Conservation (phyloP, 1,140 invertebrate genomes). For the Drosophila eugracilis region DNA sequence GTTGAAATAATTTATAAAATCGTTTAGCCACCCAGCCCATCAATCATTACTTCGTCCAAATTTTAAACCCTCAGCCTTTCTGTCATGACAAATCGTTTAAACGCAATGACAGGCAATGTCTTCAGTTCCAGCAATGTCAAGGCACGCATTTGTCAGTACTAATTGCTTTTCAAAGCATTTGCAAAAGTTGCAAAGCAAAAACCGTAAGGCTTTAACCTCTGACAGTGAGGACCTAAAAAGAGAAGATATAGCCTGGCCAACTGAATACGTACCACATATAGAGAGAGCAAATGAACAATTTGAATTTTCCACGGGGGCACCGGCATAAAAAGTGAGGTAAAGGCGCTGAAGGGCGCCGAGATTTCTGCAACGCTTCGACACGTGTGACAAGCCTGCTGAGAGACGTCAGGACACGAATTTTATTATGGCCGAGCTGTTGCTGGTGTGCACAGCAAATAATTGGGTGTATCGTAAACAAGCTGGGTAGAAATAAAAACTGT, state of each 20-base stretch:
- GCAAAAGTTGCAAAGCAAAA: conserved; percentile 26
- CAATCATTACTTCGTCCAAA: conserved; percentile 16
- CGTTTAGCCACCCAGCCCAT: neutral
- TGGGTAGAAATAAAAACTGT: too few species aligned
- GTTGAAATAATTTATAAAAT: neutral
- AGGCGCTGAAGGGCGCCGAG: conserved; percentile 14
- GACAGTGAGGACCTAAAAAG: conserved; percentile 4
- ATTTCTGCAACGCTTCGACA: conserved; percentile 58
- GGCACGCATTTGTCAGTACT: conserved; percentile 63
- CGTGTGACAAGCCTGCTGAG: conserved; percentile 52
- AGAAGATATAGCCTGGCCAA: conserved; percentile 8
- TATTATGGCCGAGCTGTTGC: conserved; percentile 30
- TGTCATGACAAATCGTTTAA: conserved; percentile 42
- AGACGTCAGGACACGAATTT: conserved; percentile 53
- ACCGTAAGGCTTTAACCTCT: conserved; percentile 29
- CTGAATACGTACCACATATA: conserved; percentile 8
- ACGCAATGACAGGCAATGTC: conserved; percentile 51
- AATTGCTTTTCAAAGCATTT: conserved; percentile 73
- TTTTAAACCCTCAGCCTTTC: conserved; percentile 5
- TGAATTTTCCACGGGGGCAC: conserved; percentile 10
- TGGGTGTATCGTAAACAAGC: too few species aligned
- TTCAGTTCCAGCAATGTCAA: conserved; percentile 41
- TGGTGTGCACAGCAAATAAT: conserved; percentile 1
- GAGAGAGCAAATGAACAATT: conserved; percentile 24
- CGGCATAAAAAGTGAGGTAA: neutral